phyloP scores from a whole-genome alignment of 2,888 invertebrate genomes.

The Epiblema foenella region DNA sequence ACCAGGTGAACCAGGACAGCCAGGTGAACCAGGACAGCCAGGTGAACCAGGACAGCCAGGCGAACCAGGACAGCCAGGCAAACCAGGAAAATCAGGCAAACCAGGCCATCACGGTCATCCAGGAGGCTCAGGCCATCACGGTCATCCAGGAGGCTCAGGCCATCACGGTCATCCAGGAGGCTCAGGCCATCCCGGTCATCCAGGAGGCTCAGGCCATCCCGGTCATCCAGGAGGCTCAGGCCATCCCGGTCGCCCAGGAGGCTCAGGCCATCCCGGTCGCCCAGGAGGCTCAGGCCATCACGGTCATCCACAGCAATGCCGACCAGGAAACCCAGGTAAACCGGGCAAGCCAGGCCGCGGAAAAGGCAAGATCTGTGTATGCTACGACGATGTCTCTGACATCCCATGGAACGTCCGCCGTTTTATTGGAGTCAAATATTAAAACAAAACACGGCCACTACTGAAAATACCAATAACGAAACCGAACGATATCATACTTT shows the following conservation, averaged over 20 bases:
- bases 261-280: background rate
- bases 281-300: background rate
- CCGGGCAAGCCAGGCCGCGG: background rate
- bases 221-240: too few relatives aligned
- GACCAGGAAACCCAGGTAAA: background rate
- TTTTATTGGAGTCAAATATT: background rate
- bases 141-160: too few relatives aligned
- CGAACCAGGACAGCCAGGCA: background rate
- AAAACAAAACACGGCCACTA: background rate
- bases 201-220: too few relatives aligned
- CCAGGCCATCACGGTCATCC: background rate
- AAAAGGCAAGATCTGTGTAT: constrained; percentile 30
- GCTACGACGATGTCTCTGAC: constrained; percentile 19
- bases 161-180: too few relatives aligned
- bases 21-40: background rate
- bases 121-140: too few relatives aligned
- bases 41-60: background rate
- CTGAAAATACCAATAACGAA: background rate
- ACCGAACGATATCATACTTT: constrained; percentile 4
- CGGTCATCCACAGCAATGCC: background rate
- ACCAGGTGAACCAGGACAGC: background rate
- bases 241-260: too few relatives aligned
- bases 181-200: too few relatives aligned
- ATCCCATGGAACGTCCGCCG: constrained; percentile 27
- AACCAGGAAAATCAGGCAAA: background rate